Evolutionary conservation across 2,888 invertebrate genomes (phyloP), one percentile per base, ranked within the genome.

Genomic region (Xestoiulus laeticollis): DNA sequence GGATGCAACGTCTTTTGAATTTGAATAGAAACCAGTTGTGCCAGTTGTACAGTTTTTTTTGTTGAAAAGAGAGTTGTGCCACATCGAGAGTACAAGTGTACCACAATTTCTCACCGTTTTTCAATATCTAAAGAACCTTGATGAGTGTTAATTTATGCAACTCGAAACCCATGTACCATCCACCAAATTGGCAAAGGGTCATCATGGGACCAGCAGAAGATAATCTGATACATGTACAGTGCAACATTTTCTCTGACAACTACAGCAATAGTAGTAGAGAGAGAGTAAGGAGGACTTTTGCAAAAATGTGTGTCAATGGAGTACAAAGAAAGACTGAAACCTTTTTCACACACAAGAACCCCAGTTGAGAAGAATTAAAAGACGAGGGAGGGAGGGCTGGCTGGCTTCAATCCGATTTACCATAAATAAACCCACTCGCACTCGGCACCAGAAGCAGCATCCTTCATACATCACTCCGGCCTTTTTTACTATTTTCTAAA

Each of bases 341-440:
- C 82, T 12, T 26, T 82, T 82, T 82, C 82, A n/a, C 26, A 48
- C n/a, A n/a, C n/a, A n/a, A n/a, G 48, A 48, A 48, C 12, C 48
- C 48, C 59, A 59, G 48, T 14, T 19, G 48, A 48, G 59, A n/a
- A 59, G 59, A 59, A 59, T 59, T 59, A 59, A 59, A 59, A 59
- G 59, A 59, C 59, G 59, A 59, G 59, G n/a, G 59, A 59, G 59
- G 59, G 59, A 3, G 59, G 59, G 38, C 83, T 83, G 38, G 83
- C 32, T 38, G 38, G 83, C 38, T 33, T 33, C 32, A 14, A 38
- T 38, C 32, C 32, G 33, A 83, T 83, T 33, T 83, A 83, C 83
- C 83, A 83, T 33, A 83, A 83, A 83, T 83, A 83, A 83, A 83
- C 83, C 83, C 38, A 33, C 83, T 83, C 83, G n/a, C n/a, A 68